These are phyloP conservation scores for Chaunax sp. DNA, from an alignment of 2,797 vertebrate species.

Conservation along the genomic window DNA sequence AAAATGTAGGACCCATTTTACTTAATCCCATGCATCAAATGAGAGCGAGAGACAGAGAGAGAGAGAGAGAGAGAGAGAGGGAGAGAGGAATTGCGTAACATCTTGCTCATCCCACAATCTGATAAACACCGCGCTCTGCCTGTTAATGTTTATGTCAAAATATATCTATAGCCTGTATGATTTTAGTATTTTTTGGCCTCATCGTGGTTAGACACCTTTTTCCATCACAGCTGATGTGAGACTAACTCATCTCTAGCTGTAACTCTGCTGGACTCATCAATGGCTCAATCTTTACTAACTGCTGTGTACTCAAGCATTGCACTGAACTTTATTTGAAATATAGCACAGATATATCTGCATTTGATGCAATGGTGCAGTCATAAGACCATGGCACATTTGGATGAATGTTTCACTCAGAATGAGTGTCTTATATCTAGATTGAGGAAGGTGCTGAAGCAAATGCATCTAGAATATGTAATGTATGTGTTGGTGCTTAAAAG, in stretches of 20 bases:
- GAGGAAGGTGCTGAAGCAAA: slow-evolving; percentile 6
- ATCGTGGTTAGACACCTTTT: not conserved
- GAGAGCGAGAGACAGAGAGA: too few relatives aligned
- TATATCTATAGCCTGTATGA: not conserved
- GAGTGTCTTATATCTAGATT: not conserved
- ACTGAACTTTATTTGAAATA: slow-evolving; percentile 16
- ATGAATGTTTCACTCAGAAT: slow-evolving; percentile 3
- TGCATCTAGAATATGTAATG: not conserved
- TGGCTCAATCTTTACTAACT: not conserved
- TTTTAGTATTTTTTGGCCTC: not conserved
- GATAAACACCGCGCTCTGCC: slow-evolving; percentile 16
- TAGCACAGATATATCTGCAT: slow-evolving; percentile 15
- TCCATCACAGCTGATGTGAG: not conserved
- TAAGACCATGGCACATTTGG: not conserved
- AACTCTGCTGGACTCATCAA: slow-evolving; percentile 15
- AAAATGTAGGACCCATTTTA: not conserved
- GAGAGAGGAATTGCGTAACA: too few relatives aligned
- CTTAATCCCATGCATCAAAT: not conserved
- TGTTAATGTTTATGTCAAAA: slow-evolving; percentile 8
- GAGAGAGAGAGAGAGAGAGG: too few relatives aligned
- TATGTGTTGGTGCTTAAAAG: too few relatives aligned
- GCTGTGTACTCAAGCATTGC: slow-evolving; percentile 21
- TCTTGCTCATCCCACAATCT: too few relatives aligned
- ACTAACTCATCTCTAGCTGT: slow-evolving; percentile 15
- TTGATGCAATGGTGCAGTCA: slow-evolving; percentile 15